A percentile compares a stretch with the other conserved stretches of the same genome.
Conservation (phyloP, 2,888 invertebrate species). For the Melanostoma scalare region DNA sequence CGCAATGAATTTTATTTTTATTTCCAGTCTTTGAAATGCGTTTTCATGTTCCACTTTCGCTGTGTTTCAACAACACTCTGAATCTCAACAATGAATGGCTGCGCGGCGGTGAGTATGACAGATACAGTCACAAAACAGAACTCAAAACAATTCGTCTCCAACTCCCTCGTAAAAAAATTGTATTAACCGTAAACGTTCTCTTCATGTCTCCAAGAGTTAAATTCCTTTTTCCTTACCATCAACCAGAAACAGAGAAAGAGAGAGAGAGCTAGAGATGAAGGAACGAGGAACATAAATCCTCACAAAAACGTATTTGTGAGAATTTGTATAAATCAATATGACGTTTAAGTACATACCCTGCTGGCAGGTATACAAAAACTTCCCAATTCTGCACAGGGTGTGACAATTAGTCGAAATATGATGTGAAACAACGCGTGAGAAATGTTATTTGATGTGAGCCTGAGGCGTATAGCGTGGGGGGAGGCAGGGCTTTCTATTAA, state of each 20-base stretch:
- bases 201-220: not conserved
- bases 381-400: constrained; percentile 57
- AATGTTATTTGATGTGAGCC: constrained; percentile 7
- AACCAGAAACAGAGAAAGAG: no score
- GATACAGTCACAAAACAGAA: not conserved
- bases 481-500: not conserved
- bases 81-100: constrained; percentile 20
- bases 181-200: not conserved
- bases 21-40: not conserved
- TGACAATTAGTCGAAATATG: constrained; percentile 47
- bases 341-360: constrained; percentile 55
- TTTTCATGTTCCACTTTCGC: constrained; percentile 30
- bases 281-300: not conserved
- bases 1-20: constrained; percentile 8
- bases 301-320: constrained; percentile 7
- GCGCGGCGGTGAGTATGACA: not conserved
- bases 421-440: no score
- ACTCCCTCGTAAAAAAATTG: no score
- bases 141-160: not conserved
- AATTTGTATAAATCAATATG: constrained; percentile 34
- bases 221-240: not conserved
- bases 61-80: constrained; percentile 1
- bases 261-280: no score
- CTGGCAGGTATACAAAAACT: constrained; percentile 34
- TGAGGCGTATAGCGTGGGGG: not conserved